Evolutionary conservation across 2,797 vertebrate species (phyloP).

Genomic region (Hylomyscus alleni): DNA sequence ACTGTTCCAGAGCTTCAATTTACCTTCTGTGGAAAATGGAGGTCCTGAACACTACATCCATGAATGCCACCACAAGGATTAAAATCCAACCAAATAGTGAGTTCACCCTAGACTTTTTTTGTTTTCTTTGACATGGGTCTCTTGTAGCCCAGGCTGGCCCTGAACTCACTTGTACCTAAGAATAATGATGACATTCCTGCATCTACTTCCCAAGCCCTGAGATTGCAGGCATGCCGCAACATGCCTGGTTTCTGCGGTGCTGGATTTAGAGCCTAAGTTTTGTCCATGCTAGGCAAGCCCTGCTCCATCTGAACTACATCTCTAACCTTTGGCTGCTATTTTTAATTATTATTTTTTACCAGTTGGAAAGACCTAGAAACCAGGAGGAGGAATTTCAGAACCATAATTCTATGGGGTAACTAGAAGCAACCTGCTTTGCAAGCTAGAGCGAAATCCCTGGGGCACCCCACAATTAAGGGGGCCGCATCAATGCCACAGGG

Average conservation of each 20-base stretch:
- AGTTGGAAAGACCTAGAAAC: not conserved
- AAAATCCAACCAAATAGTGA: not conserved
- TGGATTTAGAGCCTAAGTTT: not conserved
- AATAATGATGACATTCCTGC: not conserved
- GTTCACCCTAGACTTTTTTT: not conserved
- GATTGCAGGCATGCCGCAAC: not conserved
- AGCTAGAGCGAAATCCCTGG: not conserved
- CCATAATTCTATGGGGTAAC: not conserved
- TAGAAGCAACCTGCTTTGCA: not conserved
- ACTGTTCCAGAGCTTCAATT: not conserved
- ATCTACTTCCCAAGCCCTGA: not conserved
- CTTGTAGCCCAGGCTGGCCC: not conserved
- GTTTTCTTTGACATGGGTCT: not conserved
- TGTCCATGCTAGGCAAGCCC: not conserved
- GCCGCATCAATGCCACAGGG: accelerated
- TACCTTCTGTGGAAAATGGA: not conserved
- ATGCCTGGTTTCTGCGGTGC: not conserved
- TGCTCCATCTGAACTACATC: not conserved
- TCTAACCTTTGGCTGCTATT: not conserved
- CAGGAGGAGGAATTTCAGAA: not conserved
- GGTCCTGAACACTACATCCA: not conserved
- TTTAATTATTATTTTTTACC: not conserved
- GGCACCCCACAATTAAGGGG: not conserved
- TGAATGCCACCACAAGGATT: not conserved
- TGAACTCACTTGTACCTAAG: not conserved